Conservation (phyloP, 2,888 invertebrate genomes). For the Calameuta pallipes region DNA sequence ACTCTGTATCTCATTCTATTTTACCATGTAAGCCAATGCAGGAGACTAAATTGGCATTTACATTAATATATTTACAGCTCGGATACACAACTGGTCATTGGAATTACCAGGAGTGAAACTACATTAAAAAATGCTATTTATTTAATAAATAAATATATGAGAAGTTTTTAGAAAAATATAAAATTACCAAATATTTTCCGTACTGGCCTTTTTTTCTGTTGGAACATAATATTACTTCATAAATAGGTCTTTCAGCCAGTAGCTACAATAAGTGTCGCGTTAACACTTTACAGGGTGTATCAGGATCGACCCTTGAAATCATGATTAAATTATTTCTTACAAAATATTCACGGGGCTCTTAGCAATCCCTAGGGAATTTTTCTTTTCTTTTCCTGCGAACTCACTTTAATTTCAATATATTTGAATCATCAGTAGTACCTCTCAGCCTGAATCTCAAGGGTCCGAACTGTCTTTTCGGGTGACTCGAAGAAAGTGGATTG, state of each 20-base stretch:
- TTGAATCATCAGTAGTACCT: slow-evolving; percentile 22
- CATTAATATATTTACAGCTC: neutral
- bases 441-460: slow-evolving; percentile 17
- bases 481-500: neutral
- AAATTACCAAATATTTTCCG: neutral
- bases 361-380: neutral
- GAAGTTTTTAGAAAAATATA: neutral
- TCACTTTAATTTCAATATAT: slow-evolving; percentile 32
- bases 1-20: slow-evolving; percentile 6
- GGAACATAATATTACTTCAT: neutral
- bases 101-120: too few relatives aligned
- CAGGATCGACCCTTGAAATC: neutral
- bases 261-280: neutral
- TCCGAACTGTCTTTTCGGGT: neutral
- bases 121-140: too few relatives aligned
- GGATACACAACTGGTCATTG: too few relatives aligned
- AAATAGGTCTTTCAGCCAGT: neutral
- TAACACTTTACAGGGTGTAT: neutral
- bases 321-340: neutral
- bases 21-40: neutral
- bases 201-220: neutral
- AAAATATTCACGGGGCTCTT: neutral
- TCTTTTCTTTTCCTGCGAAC: neutral
- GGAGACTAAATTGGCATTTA: neutral
- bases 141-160: too few relatives aligned